A percentile compares a stretch with the other conserved stretches of the same genome.
phyloP scores from a whole-genome alignment of 2,797 vertebrate species.

The Chiloscyllium punctatum region DNA sequence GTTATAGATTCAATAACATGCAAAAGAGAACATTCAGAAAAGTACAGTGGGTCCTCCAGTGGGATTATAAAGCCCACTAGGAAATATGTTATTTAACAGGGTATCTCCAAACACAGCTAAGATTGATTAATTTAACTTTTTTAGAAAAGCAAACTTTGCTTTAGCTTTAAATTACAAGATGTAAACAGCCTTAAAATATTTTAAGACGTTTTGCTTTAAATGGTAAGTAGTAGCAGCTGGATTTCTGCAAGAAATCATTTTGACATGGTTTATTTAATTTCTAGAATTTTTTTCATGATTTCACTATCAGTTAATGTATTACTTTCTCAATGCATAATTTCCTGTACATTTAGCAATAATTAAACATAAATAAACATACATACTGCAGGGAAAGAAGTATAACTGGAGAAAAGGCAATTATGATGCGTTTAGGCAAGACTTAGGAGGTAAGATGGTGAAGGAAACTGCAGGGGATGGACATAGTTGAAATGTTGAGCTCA shows the following conservation, averaged over 20 bases:
- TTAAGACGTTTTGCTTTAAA: background rate
- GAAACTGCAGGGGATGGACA: too few species aligned
- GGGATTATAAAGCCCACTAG: slow-evolving; percentile 44
- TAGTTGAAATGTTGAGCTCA: too few species aligned
- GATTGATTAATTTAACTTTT: background rate
- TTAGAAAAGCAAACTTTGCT: background rate
- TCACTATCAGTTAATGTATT: background rate
- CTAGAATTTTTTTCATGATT: background rate
- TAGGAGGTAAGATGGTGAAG: too few species aligned
- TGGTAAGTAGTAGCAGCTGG: background rate
- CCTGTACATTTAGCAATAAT: background rate
- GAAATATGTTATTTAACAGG: background rate
- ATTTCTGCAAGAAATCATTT: background rate
- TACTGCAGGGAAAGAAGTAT: too few species aligned
- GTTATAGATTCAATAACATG: slow-evolving; percentile 59
- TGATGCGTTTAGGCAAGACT: too few species aligned
- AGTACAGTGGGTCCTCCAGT: slow-evolving; percentile 66
- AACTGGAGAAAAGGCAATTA: too few species aligned
- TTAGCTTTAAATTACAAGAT: background rate
- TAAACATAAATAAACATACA: background rate
- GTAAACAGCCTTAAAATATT: background rate
- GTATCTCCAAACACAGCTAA: background rate
- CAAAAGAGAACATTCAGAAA: slow-evolving; percentile 55
- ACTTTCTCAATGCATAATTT: background rate
- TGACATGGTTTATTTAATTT: background rate